Conservation (phyloP, 1,140 invertebrate genomes). For the Polypedilum pembai region DNA sequence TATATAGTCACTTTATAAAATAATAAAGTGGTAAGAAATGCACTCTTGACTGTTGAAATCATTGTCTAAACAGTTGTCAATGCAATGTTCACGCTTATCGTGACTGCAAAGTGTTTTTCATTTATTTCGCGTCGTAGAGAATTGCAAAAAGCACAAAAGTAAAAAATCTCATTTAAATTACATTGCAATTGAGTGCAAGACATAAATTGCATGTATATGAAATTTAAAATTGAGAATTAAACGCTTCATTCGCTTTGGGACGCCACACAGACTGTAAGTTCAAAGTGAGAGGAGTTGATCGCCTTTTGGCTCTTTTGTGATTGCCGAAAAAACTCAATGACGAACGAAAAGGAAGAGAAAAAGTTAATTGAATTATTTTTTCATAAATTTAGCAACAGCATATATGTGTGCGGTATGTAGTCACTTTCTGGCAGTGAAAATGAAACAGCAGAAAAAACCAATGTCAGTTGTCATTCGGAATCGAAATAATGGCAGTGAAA, state of each 20-base stretch:
- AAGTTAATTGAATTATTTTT: slow-evolving; percentile 20
- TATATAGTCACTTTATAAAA: no score
- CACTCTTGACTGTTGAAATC: slow-evolving; percentile 4
- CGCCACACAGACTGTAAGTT: slow-evolving; percentile 15
- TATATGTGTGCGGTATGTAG: not conserved
- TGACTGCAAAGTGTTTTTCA: slow-evolving; percentile 7
- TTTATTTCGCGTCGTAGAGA: not conserved
- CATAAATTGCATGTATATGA: no score
- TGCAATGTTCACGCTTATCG: slow-evolving; percentile 14
- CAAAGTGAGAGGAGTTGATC: not conserved
- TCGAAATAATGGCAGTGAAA: no score
- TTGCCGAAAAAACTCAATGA: not conserved
- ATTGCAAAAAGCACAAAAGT: not conserved
- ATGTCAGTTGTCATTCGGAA: slow-evolving; percentile 8
- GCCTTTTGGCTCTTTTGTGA: not conserved
- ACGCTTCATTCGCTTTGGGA: not conserved
- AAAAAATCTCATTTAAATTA: slow-evolving; percentile 14
- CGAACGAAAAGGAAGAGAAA: not conserved
- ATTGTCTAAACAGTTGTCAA: slow-evolving; percentile 18
- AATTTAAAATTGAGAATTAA: not conserved
- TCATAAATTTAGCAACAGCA: slow-evolving; percentile 2
- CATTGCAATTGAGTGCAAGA: not conserved
- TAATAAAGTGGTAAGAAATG: not conserved
- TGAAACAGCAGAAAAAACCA: not conserved
- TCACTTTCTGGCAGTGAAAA: slow-evolving; percentile 1